These are phyloP conservation scores for Periphyllus acericola DNA, from an alignment of 2,888 invertebrate genomes.

Conservation along the genomic window DNA sequence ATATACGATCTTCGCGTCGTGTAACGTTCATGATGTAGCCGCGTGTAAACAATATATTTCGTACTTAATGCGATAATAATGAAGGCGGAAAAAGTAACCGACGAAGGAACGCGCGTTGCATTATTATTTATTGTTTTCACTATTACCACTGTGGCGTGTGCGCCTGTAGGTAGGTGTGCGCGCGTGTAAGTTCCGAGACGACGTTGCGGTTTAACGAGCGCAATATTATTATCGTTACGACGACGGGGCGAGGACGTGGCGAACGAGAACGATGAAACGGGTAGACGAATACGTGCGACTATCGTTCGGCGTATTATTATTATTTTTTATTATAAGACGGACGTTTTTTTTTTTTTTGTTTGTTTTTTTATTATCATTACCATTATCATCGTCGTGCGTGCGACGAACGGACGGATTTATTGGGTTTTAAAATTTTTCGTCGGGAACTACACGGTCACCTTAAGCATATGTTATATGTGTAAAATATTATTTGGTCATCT, in stretches of 20 bases:
- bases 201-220: slow-evolving; percentile 6
- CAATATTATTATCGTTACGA: background rate
- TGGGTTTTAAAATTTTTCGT: background rate
- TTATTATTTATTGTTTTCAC: background rate
- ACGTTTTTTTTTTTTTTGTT: background rate
- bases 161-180: background rate
- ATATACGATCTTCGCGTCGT: too few species aligned
- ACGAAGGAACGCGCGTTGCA: background rate
- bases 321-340: background rate
- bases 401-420: slow-evolving; percentile 29
- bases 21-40: background rate
- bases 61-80: background rate
- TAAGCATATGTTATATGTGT: too few species aligned
- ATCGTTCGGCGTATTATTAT: background rate
- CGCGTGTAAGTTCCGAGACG: background rate
- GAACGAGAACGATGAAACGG: background rate
- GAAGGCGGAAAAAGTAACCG: background rate
- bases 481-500: background rate
- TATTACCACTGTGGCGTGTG: too few species aligned
- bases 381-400: too few species aligned
- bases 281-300: background rate
- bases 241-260: background rate
- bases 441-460: background rate
- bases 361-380: background rate
- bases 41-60: background rate